phyloP scores from a whole-genome alignment of 2,113 vertebrate species.

The Carassius carassius region DNA sequence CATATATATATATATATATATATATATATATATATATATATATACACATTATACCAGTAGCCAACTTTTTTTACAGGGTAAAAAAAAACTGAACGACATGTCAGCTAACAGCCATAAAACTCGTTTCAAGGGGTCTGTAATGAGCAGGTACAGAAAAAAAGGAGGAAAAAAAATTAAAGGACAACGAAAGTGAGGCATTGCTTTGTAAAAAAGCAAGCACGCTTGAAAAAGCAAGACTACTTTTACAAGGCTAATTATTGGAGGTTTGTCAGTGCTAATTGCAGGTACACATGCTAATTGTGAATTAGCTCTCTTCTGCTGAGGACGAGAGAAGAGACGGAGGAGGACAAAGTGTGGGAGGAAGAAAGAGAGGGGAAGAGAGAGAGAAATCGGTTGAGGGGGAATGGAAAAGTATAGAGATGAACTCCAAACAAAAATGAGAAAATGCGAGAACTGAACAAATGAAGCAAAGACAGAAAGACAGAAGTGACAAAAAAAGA shows the following conservation, averaged over 20 bases:
- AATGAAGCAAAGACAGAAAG: slow-evolving; percentile 64
- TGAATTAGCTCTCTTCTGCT: slow-evolving; percentile 69
- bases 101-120: background rate
- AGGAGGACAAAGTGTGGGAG: slow-evolving; percentile 52
- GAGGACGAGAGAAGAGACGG: slow-evolving; percentile 49
- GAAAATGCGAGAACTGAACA: slow-evolving; percentile 8
- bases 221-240: slow-evolving; percentile 43
- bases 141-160: background rate
- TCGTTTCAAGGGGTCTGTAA: background rate
- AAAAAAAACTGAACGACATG: background rate
- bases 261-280: slow-evolving; percentile 76
- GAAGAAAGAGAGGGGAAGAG: slow-evolving; percentile 26
- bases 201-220: slow-evolving; percentile 57
- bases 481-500: slow-evolving; percentile 51
- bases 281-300: slow-evolving; percentile 75
- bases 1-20: no score
- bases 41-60: no score
- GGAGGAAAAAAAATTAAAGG: slow-evolving; percentile 36
- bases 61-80: no score
- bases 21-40: no score
- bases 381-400: slow-evolving; percentile 10
- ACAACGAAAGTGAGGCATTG: slow-evolving; percentile 28
- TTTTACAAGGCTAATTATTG: slow-evolving; percentile 72
- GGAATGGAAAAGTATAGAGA: slow-evolving; percentile 31
- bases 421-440: background rate